A percentile compares a stretch with the other conserved stretches of the same genome.
Evolutionary conservation across 1,140 invertebrate genomes (phyloP).

Genomic region (Maniola jurtina): DNA sequence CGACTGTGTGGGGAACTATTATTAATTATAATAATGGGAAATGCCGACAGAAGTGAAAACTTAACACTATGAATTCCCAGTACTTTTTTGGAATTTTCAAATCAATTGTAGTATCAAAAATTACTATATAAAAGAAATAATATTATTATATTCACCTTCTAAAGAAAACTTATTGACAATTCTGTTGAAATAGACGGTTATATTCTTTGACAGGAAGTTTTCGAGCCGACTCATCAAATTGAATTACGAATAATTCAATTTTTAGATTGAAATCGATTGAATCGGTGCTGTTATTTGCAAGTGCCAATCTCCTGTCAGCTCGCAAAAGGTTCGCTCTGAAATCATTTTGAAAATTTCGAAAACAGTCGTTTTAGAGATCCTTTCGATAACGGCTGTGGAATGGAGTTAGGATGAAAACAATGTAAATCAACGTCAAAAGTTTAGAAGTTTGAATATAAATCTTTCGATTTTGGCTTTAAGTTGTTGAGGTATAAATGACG

Average conservation of each 20-base stretch:
- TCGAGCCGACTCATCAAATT: background rate
- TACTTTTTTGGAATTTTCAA: no score
- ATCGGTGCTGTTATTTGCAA: constrained; percentile 3
- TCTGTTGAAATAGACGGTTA: no score
- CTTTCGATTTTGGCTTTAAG: constrained; percentile 4
- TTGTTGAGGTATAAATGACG: constrained; percentile 4
- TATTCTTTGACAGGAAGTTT: background rate
- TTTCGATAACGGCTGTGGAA: background rate
- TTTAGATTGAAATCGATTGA: background rate
- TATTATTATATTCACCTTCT: no score
- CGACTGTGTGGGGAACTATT: no score
- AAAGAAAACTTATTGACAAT: no score
- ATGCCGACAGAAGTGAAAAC: no score
- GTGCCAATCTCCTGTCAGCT: constrained; percentile 3
- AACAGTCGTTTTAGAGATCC: constrained; percentile 10
- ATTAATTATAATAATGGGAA: no score
- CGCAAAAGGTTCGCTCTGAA: background rate
- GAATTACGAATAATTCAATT: background rate
- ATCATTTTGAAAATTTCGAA: constrained; percentile 5
- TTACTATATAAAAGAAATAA: no score
- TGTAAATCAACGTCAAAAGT: constrained; percentile 14
- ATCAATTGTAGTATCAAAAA: no score
- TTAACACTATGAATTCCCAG: no score
- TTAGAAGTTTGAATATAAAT: constrained; percentile 12
- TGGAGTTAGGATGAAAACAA: constrained; percentile 11